Evolutionary conservation across 2,797 vertebrate species (phyloP).

Genomic region (Sparus aurata): DNA sequence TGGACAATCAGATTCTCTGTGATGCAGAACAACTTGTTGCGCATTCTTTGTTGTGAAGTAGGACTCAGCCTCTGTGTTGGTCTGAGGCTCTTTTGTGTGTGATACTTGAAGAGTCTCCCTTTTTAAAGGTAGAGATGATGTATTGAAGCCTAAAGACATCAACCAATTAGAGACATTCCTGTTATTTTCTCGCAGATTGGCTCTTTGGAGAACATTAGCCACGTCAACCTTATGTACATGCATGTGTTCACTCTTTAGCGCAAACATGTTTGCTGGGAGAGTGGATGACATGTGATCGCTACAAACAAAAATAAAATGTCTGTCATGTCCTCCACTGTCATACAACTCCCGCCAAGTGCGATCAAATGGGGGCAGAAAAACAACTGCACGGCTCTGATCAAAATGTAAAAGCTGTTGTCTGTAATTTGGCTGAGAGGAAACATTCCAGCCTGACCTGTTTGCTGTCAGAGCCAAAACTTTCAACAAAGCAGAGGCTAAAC

Average conservation of each 20-base stretch:
- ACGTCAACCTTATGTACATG: conserved; percentile 83
- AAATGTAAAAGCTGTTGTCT: conserved; percentile 38
- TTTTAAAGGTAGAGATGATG: conserved; percentile 70
- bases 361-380: conserved; percentile 85
- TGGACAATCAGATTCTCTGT: conserved; percentile 35
- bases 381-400: conserved; percentile 74
- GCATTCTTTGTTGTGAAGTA: conserved; percentile 86
- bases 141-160: conserved; percentile 76
- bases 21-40: conserved; percentile 80
- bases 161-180: conserved; percentile 83
- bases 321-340: conserved; percentile 61
- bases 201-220: conserved; percentile 85
- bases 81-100: conserved; percentile 17
- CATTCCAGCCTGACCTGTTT: conserved; percentile 83
- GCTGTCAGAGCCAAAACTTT: conserved; percentile 82
- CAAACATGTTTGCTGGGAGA: conserved; percentile 51
- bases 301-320: conserved; percentile 82
- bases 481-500: conserved; percentile 73
- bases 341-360: conserved; percentile 58
- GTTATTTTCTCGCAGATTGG: conserved; percentile 78
- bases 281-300: conserved; percentile 61
- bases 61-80: conserved; percentile 63
- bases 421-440: conserved; percentile 65
- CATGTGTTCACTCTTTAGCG: conserved; percentile 70
- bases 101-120: conserved; percentile 62